Evolutionary conservation across 1,140 invertebrate genomes (phyloP).

Genomic region (Bombus sibiricus): DNA sequence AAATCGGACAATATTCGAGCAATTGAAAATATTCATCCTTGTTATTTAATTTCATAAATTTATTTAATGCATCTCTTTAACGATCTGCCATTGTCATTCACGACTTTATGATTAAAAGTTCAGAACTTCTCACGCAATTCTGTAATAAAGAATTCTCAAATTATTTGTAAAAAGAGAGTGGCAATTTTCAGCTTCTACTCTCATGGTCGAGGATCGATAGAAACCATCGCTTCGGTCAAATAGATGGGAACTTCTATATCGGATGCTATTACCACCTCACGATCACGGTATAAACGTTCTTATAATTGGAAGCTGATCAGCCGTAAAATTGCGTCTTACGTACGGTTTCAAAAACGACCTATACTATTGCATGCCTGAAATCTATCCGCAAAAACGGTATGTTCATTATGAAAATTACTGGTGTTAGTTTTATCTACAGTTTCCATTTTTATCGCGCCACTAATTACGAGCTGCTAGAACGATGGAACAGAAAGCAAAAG

Average conservation of each 20-base stretch:
- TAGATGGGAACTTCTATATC: slow-evolving; percentile 5
- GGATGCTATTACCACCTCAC: neutral
- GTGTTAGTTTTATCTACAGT: neutral
- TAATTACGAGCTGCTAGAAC: neutral
- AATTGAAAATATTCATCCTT: too few relatives aligned
- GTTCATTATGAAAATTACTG: neutral
- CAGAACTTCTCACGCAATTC: too few relatives aligned
- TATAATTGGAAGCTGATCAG: slow-evolving; percentile 25
- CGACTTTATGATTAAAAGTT: too few relatives aligned
- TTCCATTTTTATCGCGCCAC: neutral
- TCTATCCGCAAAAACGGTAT: neutral
- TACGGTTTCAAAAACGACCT: neutral
- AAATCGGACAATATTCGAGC: too few relatives aligned
- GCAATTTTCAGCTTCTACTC: neutral
- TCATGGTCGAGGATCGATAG: neutral
- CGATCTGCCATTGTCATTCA: too few relatives aligned
- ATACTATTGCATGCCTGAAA: too few relatives aligned
- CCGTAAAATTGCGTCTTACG: neutral
- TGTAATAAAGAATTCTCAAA: too few relatives aligned
- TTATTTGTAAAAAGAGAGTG: neutral
- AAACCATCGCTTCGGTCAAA: neutral
- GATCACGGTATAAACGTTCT: slow-evolving; percentile 1
- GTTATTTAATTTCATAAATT: too few relatives aligned
- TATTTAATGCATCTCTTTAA: too few relatives aligned
- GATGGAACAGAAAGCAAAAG: neutral